Evolutionary conservation across 64 coral and sea anemone species (phyloP).

Genomic region (Acropora tenuis): DNA sequence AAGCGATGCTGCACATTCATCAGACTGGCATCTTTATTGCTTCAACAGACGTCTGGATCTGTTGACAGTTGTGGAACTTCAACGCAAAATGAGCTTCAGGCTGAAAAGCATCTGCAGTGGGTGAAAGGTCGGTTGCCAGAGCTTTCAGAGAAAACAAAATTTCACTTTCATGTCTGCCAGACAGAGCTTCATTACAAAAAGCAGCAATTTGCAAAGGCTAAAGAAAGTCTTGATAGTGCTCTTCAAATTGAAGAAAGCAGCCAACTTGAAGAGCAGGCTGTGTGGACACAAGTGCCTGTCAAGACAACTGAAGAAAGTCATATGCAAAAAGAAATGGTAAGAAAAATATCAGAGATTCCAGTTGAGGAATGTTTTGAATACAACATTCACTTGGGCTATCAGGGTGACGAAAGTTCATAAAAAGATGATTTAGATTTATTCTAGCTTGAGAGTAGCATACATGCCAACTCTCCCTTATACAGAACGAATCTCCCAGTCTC

Average conservation of each 20-base stretch:
- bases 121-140: constrained; percentile 43
- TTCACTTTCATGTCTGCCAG: constrained; percentile 71
- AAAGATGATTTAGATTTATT: background rate
- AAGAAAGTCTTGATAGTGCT: constrained; percentile 53
- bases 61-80: constrained; percentile 1
- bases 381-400: constrained; percentile 1
- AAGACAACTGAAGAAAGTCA: background rate
- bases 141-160: constrained; percentile 70
- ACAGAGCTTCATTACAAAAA: constrained; percentile 58
- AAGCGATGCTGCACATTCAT: constrained; percentile 70
- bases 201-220: constrained; percentile 62
- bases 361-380: background rate
- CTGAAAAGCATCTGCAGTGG: constrained; percentile 39
- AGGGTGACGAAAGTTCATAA: constrained; percentile 23
- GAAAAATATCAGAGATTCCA: background rate
- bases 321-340: background rate
- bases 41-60: constrained; percentile 34
- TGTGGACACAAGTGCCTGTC: background rate
- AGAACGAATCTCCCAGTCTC: no score
- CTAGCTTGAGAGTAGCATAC: no score
- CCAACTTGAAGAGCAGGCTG: constrained; percentile 28
- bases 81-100: background rate
- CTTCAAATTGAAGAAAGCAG: constrained; percentile 25
- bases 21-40: constrained; percentile 60
- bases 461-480: no score